Evolutionary conservation across 2,888 invertebrate species (phyloP), one percentile per base, ranked within the genome.

Genomic region (Monoplex corrugatus): DNA sequence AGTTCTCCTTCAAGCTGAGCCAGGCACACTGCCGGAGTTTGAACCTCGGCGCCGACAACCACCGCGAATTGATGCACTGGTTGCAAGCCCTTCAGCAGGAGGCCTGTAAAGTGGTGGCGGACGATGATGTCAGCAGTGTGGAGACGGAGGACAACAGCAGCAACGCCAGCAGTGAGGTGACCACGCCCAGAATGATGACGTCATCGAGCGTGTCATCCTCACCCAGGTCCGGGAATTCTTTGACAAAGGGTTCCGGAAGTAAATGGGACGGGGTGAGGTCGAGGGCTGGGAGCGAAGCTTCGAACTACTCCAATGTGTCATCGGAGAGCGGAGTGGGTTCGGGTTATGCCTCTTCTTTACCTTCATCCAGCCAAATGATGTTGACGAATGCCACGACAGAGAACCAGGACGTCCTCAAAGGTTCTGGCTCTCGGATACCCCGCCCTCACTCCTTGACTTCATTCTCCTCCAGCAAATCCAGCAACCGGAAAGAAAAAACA

Each of bases 51-150:
- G 93, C 93, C 8, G 91, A 91, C 28, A 93, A 84, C 35, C 90
- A 93, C 63, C 90, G 88, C 28, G 93, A 94, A 57, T 90, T 94
- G 28, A 91, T 92, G n/a, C 89, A 90, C 44, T 95, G 95, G 95
- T 86, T 95, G 44, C 93, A 93, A 43, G 92, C 92, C 10, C 86
- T 95, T 28, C 94, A 94, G 89, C 92, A 92, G 90, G 94, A 94
- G 88, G 92, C 94, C 0, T 92, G 91, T 78, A 93, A 92, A 90
- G 92, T 94, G 2, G 35, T 87, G 35, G 45, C 63, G 28, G 78
- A 87, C 5, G 78, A 78, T 23, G 86, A 86, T 6, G 45, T 19
- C 78, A 87, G 75, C 87, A 87, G 87, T 28, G 23, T 86, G 43
- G 86, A 38, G 28, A 87, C 87, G 5, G 78, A 87, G n/a, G 83